Base-by-base conservation (phyloP, 1,140 invertebrate genomes). In the Hyposmocoma kahamanoa region DNA sequence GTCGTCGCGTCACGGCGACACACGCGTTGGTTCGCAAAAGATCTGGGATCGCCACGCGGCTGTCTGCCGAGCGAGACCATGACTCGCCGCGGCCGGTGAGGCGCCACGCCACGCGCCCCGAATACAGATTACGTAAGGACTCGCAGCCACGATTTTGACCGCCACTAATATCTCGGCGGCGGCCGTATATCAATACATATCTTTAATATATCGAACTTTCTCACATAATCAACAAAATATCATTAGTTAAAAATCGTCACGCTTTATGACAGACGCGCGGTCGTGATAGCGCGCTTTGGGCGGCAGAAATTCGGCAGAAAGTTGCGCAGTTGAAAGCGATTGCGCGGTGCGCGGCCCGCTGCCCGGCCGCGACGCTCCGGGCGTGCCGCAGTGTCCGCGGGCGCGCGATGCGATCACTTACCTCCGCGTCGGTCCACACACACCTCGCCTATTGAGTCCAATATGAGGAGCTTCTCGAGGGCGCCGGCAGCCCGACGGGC, bases 41-140 rank as follows among this genome's bases (percentile, higher is more conserved):
- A n/a, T n/a, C 53, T 53, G 60, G 64, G 59, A 66, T 47, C 57
- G 59, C 63, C 70, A 72, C 72, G 74, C 77, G 73, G 66, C 64
- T 62, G 41, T 62, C 56, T 54, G 59, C 53, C 62, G 69, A 53
- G 70, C 62, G 69, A 53, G 70, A 68, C 50, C 68, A 74, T 70
- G 77, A 72, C 59, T 71, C 60, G 67, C 46, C 63, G 72, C 62
- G 62, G 62, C 50, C 72, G 73, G 67, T 79, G 72, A 79, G 70
- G 70, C 64, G 73, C 67, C 67, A 63, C 47, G 62, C 61, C 58
- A 73, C 61, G 70, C 71, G 72, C 68, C 59, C 59, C 50, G 62
- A 39, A 48, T 48, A 57, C 62, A 51, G 60, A 54, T 82, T 80
- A 79, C 78, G 72, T 82, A 81, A 79, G 64, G 59, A 60, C 60